Conservation (phyloP, 2,113 vertebrate genomes). For the Microtus richardsoni region DNA sequence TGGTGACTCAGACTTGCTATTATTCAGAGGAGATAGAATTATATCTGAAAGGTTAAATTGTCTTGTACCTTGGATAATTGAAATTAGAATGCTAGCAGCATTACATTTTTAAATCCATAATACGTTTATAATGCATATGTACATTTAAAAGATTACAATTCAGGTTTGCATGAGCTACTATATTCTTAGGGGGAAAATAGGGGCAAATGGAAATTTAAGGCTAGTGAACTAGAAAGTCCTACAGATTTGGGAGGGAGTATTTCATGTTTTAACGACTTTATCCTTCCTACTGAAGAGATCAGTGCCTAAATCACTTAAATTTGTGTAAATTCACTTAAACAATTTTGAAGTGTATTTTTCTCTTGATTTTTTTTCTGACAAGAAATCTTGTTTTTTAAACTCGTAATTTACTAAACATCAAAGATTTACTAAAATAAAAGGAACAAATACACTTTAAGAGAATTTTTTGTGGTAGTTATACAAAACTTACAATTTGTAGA, state of each 20-base stretch:
- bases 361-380: not conserved
- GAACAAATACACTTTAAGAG: not conserved
- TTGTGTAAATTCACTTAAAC: conserved; percentile 3
- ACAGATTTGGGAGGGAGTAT: not conserved
- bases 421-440: conserved; percentile 10
- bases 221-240: not conserved
- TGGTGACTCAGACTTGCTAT: conserved; percentile 17
- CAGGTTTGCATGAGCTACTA: not conserved
- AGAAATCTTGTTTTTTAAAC: not conserved
- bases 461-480: not conserved
- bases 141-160: conserved; percentile 79
- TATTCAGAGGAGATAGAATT: conserved; percentile 54
- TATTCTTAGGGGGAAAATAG: conserved; percentile 29
- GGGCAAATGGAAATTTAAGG: conserved; percentile 42
- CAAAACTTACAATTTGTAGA: not conserved
- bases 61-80: conserved; percentile 71
- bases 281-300: not conserved
- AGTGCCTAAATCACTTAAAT: not conserved
- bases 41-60: conserved; percentile 72
- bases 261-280: conserved; percentile 33
- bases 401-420: not conserved
- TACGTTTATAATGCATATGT: conserved; percentile 75
- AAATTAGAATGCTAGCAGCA: conserved; percentile 79
- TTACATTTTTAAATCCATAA: conserved; percentile 80
- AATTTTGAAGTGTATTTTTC: not conserved